A percentile compares a stretch with the other conserved stretches of the same genome.
These are phyloP conservation scores for Petrolisthes manimaculis DNA, from an alignment of 2,888 invertebrate species.

Conservation along the genomic window DNA sequence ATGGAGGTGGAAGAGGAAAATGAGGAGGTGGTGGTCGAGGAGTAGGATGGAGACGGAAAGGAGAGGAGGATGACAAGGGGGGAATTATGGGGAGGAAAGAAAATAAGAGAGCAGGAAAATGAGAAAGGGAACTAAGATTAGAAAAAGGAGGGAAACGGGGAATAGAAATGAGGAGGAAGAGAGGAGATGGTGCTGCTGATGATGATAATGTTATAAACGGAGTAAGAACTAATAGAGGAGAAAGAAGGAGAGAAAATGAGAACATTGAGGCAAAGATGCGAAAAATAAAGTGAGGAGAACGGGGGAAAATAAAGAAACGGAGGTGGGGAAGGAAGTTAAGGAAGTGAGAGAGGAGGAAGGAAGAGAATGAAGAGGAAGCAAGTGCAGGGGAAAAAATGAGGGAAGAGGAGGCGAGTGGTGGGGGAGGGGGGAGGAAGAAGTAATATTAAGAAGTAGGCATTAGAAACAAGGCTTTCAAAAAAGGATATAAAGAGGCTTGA, in stretches of 20 bases:
- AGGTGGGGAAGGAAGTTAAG: background rate
- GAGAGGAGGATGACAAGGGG: background rate
- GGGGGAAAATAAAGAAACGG: background rate
- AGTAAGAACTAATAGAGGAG: background rate
- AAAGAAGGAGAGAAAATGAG: background rate
- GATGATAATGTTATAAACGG: background rate
- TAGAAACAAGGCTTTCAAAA: background rate
- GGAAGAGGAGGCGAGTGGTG: constrained; percentile 25
- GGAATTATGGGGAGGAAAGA: background rate
- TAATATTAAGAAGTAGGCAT: background rate
- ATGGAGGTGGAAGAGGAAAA: background rate
- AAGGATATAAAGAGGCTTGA: background rate
- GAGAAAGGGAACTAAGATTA: background rate
- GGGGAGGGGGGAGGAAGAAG: background rate
- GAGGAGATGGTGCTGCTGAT: background rate
- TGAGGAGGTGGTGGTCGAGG: background rate
- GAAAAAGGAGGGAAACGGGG: background rate
- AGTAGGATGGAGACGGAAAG: constrained; percentile 7
- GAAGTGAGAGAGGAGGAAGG: background rate
- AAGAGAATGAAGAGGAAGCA: background rate
- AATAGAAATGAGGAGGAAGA: background rate
- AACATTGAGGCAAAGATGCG: background rate
- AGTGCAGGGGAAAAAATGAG: constrained; percentile 18
- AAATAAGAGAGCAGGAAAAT: background rate
- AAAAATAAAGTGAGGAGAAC: background rate